Evolutionary conservation across 2,797 vertebrate species (phyloP), one percentile per base, ranked within the genome.

Genomic region (Salarias fasciatus): DNA sequence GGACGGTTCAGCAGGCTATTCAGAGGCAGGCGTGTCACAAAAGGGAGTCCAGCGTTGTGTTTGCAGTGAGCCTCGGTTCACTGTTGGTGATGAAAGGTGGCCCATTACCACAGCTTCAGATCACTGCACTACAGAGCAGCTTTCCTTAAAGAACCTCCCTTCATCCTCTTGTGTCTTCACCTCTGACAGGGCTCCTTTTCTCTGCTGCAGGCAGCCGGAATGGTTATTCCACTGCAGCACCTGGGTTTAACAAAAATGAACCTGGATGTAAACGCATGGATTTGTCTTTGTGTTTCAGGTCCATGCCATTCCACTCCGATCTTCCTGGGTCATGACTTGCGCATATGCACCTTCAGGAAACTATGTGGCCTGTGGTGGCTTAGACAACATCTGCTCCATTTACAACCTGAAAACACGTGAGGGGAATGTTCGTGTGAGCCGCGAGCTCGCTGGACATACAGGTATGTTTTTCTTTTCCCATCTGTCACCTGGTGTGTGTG

Each of bases 321-420:
- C 98, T 48, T 99, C 98, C 77, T 99, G 98, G 98, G 98, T 99
- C 86, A 99, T 99, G 98, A 99, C 98, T 68, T 99, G 98, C 54
- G 97, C 98, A 1, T 99, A 99, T 31, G 98, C 98, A 76, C 98
- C 98, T 64, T 99, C 98, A 88, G 98, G 98, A 81, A 99, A 99
- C 83, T 99, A 99, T 0, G 98, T 99, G 89, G 98, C 98, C 86
- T 99, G 98, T 54, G 98, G 98, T 75, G 98, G 98, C 67, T 94
- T 99, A 41, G 98, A 99, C 86, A 99, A 99, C 94, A 99, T 99
- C 86, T 99, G 98, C 85, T 99, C 97, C 89, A 99, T 99, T 92
- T 99, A 99, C 92, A 99, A 98, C 91, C 95, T 99, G 91, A 99
- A 99, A 93, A 99, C 98, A 54, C 96, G 98, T 5, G 98, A 99